Base-by-base conservation (phyloP, 2,113 vertebrate genomes). In the Oophaga pumilio region DNA sequence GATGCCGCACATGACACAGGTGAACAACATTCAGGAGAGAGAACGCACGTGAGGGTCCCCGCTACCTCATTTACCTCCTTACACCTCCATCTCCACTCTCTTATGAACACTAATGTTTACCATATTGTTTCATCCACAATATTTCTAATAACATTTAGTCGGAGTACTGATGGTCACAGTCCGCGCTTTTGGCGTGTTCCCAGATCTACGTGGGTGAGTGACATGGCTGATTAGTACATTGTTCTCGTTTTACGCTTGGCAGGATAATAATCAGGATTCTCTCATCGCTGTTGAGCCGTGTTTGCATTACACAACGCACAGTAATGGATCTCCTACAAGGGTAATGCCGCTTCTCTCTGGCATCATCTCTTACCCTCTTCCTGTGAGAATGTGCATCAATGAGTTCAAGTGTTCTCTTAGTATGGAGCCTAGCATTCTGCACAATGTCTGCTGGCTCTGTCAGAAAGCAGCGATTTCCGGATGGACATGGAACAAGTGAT, bases 221-320 rank as follows among this genome's bases (percentile, higher is more conserved):
- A 80, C 78, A 74, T 4, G 6, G 86, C 78, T 87, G 78, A 87
- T 87, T 87, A 82, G 66, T 50, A 50, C 86, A 87, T 87, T 87
- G 86, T 87, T 87, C 86, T 82, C 73, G 1, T 60, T 81, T 43
- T 87, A 26, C 62, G 86, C 68, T 82, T 81, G 77, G 56, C 68
- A 74, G 53, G 33, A 81, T 68, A 87, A 81, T 80, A 59, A 62
- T n/a, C 77, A 60, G 52, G 77, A 73, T 62, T 82, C 85, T 73
- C 22, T 87, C 52, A 68, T 80, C 76, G 13, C 52, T 17, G 66
- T 57, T 81, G 52, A 69, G 26, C 76, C 52, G 20, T 87, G 66
- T 82, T 81, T 82, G 68, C 52, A 74, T 87, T 82, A 66, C 86
- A 82, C 78, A 87, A 82, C 64, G 13, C 26, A 26, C 62, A 1